phyloP scores from a whole-genome alignment of 2,113 vertebrate species.

The Melospiza melodia region DNA sequence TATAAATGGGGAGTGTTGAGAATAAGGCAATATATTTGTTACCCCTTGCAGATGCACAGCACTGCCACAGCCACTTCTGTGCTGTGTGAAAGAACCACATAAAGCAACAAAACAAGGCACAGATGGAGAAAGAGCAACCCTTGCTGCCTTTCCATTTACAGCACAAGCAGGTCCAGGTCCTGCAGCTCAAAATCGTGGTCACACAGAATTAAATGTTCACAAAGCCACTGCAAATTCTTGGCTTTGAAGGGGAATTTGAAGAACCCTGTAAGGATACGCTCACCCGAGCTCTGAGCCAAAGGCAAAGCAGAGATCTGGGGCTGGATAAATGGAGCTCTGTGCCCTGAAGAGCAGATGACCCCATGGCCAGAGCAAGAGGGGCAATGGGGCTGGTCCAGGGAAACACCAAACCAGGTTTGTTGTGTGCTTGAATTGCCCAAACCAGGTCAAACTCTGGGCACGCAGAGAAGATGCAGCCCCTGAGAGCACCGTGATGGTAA shows the following conservation, averaged over 20 bases:
- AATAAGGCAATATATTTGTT: neutral
- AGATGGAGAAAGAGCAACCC: neutral
- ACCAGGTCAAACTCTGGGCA: neutral
- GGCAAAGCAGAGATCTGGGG: neutral
- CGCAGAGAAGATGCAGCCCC: neutral
- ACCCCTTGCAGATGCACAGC: neutral
- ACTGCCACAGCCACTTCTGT: neutral
- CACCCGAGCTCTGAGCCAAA: neutral
- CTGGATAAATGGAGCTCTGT: neutral
- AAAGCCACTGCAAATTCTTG: neutral
- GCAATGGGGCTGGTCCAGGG: neutral
- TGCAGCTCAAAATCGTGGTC: neutral
- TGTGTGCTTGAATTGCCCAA: neutral
- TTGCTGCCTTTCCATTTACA: neutral
- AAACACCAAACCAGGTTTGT: neutral
- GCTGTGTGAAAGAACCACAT: neutral
- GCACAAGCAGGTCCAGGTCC: neutral
- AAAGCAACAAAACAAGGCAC: neutral
- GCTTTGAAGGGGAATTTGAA: neutral
- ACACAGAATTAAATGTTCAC: neutral
- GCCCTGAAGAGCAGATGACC: neutral
- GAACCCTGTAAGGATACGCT: neutral
- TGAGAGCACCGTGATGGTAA: neutral
- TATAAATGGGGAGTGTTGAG: neutral
- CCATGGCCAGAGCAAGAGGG: neutral